Base-by-base conservation (phyloP, 2,888 invertebrate genomes). In the Lasioglossum malachurum region DNA sequence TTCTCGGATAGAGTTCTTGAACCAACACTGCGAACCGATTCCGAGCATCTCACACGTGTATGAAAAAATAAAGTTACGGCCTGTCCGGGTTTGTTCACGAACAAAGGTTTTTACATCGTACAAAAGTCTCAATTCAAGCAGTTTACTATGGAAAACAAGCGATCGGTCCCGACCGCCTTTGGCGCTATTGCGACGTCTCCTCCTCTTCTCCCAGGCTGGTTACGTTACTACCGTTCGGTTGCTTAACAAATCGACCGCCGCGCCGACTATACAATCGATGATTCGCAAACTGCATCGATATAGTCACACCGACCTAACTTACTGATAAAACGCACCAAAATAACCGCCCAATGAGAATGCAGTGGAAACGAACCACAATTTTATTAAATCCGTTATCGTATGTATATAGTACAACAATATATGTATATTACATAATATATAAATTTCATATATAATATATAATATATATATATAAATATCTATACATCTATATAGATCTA, bases 151-250 rank as follows among this genome's bases (percentile, higher is more conserved):
- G 64, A 64, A 31, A 69, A n/a, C 3, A 71, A 41, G n/a, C 19
- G 38, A 41, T 41, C 41, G 71, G 27, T 35, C 12, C 4, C 41
- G 81, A 75, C n/a, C 38, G 23, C 35, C 53, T 73, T 16, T 69
- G 19, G 35, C 41, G 41, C 60, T 69, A 72, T 53, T 67, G 44
- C 31, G 35, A 73, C 67, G 67, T 78, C 74, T 23, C 73, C 49
- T 79, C 38, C 74, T 23, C 73, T 57, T 79, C 38, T 72, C 71
- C 57, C 75, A 83, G 31, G 74, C 67, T 86, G 83, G 76, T 80
- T 86, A 79, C 78, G 80, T 83, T 75, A 77, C 82, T 82, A 78
- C 78, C 75, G 60, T 87, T 89, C 87, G 84, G 74, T 84, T 57
- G 78, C 71, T 87, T 74, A 64, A 87, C 71, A 74, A 88, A 72